Evolutionary conservation across 64 coral and sea anemone species (phyloP).

Genomic region (Platygyra sinensis): DNA sequence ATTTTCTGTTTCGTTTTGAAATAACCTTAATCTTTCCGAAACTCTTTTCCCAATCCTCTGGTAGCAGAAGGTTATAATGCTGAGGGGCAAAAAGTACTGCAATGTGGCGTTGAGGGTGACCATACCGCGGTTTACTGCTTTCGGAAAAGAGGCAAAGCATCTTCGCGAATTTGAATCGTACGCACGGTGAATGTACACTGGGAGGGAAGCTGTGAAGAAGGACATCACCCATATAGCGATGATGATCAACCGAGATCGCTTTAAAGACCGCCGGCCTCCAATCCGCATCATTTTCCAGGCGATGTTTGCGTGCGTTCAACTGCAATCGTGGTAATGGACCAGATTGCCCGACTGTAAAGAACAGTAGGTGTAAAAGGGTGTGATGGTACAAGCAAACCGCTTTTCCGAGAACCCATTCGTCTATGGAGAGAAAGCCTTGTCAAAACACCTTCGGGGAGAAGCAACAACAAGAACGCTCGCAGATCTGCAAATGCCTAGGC

Average conservation of each 20-base stretch:
- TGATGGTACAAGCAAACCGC: slow-evolving; percentile 42
- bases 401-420: slow-evolving; percentile 1
- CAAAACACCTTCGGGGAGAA: slow-evolving; percentile 4
- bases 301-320: slow-evolving; percentile 48
- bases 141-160: neutral
- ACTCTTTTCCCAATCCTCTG: slow-evolving; percentile 9
- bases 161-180: neutral
- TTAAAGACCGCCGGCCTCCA: neutral
- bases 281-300: neutral
- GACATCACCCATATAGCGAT: slow-evolving; percentile 42
- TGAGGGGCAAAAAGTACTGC: slow-evolving; percentile 42
- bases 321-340: slow-evolving; percentile 62
- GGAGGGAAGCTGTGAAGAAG: slow-evolving; percentile 4
- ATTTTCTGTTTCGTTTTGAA: slow-evolving; percentile 9
- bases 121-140: neutral
- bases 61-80: slow-evolving; percentile 47
- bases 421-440: neutral
- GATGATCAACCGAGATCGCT: slow-evolving; percentile 32
- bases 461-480: slow-evolving; percentile 38
- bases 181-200: neutral
- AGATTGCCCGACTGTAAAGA: slow-evolving; percentile 49
- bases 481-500: slow-evolving; percentile 47
- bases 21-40: neutral
- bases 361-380: slow-evolving; percentile 14
- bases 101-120: slow-evolving; percentile 2